These are phyloP conservation scores for Neotoma lepida DNA, from an alignment of 2,113 vertebrate genomes.

Conservation along the genomic window DNA sequence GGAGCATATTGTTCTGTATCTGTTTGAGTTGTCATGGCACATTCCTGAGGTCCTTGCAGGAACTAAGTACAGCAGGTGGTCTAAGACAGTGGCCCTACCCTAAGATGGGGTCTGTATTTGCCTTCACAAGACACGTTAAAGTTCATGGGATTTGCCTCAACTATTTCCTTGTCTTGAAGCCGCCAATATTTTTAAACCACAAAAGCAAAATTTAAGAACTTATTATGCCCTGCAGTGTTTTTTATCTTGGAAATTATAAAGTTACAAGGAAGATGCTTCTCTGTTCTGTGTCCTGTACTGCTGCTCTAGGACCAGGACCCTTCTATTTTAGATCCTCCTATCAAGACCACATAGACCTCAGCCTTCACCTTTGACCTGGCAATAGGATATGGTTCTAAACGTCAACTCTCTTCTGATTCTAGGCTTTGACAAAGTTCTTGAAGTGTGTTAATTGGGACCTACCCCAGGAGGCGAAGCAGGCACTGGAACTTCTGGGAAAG, in stretches of 20 bases:
- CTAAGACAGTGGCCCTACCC: too few relatives aligned
- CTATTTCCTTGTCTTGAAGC: conserved; percentile 11
- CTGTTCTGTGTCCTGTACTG: background rate
- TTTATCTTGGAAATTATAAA: background rate
- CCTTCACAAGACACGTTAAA: background rate
- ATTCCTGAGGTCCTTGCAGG: too few relatives aligned
- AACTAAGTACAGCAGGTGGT: too few relatives aligned
- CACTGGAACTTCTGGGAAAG: conserved; percentile 95
- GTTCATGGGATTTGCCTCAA: background rate
- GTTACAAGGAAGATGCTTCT: background rate
- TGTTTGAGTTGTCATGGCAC: too few relatives aligned
- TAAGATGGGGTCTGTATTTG: too few relatives aligned
- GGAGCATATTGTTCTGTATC: too few relatives aligned
- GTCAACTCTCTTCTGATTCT: conserved; percentile 21
- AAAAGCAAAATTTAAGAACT: background rate
- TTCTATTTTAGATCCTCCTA: background rate
- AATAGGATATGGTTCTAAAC: background rate
- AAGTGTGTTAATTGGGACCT: conserved; percentile 99
- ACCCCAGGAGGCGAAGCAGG: conserved; percentile 97
- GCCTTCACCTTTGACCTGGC: background rate
- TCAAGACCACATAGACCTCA: background rate
- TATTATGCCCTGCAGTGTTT: background rate
- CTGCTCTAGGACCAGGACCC: background rate
- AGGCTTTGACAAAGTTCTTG: conserved; percentile 98
- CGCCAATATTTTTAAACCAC: conserved; percentile 13